Evolutionary conservation across 1,140 invertebrate genomes (phyloP).

Genomic region (Platyscapa corneri): DNA sequence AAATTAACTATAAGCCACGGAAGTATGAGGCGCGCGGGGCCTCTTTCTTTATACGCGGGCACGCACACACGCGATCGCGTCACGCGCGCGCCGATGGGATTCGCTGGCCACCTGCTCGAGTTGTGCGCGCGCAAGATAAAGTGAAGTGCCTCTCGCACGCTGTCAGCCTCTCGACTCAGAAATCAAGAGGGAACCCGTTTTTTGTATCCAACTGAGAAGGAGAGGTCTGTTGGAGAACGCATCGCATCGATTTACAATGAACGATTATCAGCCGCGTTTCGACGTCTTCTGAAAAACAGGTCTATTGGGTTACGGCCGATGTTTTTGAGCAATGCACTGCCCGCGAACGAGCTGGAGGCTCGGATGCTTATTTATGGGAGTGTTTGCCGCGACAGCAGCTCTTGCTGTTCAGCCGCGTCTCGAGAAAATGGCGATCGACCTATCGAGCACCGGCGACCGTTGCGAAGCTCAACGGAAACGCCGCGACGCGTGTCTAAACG

Average conservation of each 20-base stretch:
- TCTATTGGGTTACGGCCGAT: conserved; percentile 13
- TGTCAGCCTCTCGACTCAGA: conserved; percentile 20
- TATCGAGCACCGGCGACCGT: too few relatives aligned
- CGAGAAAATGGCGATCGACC: too few relatives aligned
- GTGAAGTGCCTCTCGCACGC: conserved; percentile 26
- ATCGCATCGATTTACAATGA: conserved; percentile 47
- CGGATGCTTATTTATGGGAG: neutral
- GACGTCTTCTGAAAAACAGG: conserved; percentile 33
- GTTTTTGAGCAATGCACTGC: conserved; percentile 1
- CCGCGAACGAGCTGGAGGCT: too few relatives aligned
- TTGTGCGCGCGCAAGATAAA: conserved; percentile 16
- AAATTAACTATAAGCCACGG: neutral
- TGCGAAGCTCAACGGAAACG: too few relatives aligned
- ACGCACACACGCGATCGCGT: neutral
- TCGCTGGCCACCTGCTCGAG: conserved; percentile 31
- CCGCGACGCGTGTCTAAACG: neutral
- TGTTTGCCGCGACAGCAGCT: too few relatives aligned
- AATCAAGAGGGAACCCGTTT: conserved; percentile 33
- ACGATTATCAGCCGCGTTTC: conserved; percentile 30
- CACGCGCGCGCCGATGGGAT: neutral
- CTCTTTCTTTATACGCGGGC: neutral
- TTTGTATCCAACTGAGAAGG: conserved; percentile 22
- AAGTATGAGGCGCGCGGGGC: neutral
- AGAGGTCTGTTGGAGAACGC: neutral
- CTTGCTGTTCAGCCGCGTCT: too few relatives aligned